These are phyloP conservation scores for Morpho achilles DNA, from an alignment of 2,888 invertebrate species.

Conservation along the genomic window DNA sequence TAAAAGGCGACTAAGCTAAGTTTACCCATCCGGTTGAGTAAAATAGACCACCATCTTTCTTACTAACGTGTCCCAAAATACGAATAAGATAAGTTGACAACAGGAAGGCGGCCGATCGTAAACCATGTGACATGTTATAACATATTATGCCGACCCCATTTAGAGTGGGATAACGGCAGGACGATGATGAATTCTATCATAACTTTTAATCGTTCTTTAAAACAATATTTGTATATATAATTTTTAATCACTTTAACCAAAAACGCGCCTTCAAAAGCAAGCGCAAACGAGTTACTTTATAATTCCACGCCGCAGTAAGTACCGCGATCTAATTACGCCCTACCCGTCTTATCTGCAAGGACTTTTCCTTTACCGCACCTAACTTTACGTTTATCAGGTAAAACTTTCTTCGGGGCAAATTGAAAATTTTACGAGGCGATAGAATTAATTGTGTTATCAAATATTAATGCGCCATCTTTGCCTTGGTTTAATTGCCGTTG, in stretches of 20 bases:
- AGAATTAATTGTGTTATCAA: constrained; percentile 77
- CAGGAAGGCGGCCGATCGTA: too few species aligned
- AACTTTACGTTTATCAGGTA: constrained; percentile 73
- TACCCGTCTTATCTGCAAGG: constrained; percentile 48
- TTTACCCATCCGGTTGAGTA: too few species aligned
- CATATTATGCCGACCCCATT: too few species aligned
- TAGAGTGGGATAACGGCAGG: too few species aligned
- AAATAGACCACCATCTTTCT: too few species aligned
- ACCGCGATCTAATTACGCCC: constrained; percentile 50
- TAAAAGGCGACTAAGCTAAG: too few species aligned
- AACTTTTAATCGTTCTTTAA: too few species aligned
- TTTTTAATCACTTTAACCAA: constrained; percentile 5
- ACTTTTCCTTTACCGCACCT: constrained; percentile 52
- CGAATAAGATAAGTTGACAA: too few species aligned
- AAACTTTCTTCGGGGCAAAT: constrained; percentile 64
- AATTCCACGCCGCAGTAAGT: constrained; percentile 38
- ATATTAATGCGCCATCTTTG: constrained; percentile 70
- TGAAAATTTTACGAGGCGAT: constrained; percentile 70
- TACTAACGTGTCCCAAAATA: too few species aligned
- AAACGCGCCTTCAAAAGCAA: constrained; percentile 12
- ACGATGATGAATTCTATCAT: too few species aligned
- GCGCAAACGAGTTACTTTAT: constrained; percentile 43
- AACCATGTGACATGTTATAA: too few species aligned
- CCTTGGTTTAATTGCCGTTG: constrained; percentile 55
- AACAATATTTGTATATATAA: too few species aligned